Evolutionary conservation across 35 echinoderm and acorn worm genomes (phyloP).

Genomic region (Heliocidaris tuberculata): DNA sequence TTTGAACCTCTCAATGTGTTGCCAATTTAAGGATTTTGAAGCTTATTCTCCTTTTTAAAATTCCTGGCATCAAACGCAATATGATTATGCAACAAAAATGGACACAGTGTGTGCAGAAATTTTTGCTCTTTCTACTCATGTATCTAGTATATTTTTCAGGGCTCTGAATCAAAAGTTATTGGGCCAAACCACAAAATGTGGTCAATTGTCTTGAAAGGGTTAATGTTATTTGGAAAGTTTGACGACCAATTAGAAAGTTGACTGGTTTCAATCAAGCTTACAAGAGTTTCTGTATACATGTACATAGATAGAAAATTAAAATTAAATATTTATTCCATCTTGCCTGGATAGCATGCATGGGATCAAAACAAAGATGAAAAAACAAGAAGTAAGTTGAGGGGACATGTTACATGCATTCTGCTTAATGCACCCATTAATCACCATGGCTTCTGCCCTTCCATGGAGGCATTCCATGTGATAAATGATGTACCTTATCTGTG

Average conservation of each 20-base stretch:
- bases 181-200: too few relatives aligned
- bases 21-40: too few relatives aligned
- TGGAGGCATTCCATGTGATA: neutral
- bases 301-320: neutral
- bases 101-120: too few relatives aligned
- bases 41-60: too few relatives aligned
- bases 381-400: neutral
- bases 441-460: neutral
- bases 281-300: neutral
- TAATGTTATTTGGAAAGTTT: neutral
- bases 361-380: neutral
- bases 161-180: too few relatives aligned
- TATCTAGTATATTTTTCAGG: too few relatives aligned
- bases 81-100: too few relatives aligned
- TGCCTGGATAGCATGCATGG: neutral
- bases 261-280: neutral
- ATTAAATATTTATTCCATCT: constrained; percentile 4
- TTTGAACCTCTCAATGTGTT: too few relatives aligned
- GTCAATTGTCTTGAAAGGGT: too few relatives aligned
- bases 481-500: neutral
- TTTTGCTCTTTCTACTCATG: too few relatives aligned
- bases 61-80: too few relatives aligned
- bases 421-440: neutral
- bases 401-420: neutral
- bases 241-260: neutral